These are phyloP conservation scores for Chelmon rostratus DNA, from an alignment of 2,797 vertebrate genomes.

Conservation along the genomic window DNA sequence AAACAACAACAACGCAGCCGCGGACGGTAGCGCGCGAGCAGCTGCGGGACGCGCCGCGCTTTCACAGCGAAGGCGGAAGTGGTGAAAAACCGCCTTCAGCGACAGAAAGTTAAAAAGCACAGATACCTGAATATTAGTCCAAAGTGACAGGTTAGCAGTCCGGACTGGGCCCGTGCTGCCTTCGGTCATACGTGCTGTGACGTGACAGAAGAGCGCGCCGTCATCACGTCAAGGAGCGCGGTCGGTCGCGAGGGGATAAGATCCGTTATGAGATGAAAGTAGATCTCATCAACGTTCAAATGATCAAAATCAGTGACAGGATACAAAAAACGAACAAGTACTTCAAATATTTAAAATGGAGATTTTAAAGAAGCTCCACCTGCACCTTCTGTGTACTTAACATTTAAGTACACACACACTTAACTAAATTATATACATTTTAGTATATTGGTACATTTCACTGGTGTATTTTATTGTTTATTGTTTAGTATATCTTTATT, in stretches of 20 bases:
- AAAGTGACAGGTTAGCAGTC: background rate
- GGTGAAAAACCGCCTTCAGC: background rate
- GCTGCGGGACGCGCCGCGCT: background rate
- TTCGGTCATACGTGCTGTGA: slow-evolving; percentile 21
- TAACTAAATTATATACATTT: no score
- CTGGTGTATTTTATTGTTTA: no score
- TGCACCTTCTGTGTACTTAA: no score
- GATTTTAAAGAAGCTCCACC: no score
- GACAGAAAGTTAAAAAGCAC: background rate
- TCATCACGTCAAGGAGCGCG: slow-evolving; percentile 27
- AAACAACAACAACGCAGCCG: slow-evolving; percentile 12
- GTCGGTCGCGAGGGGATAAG: no score
- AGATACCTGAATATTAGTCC: background rate
- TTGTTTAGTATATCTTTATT: no score
- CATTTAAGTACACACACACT: no score
- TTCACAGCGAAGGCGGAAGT: slow-evolving; percentile 2
- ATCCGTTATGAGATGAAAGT: background rate
- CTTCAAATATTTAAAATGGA: no score
- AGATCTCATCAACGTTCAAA: no score
- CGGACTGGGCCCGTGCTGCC: background rate
- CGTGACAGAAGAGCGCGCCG: background rate
- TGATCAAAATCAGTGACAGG: no score
- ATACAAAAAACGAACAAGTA: background rate
- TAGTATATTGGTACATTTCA: no score
- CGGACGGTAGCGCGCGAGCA: background rate